These are phyloP conservation scores for Stenurella melanura DNA, from an alignment of 2,888 invertebrate species.

Conservation along the genomic window DNA sequence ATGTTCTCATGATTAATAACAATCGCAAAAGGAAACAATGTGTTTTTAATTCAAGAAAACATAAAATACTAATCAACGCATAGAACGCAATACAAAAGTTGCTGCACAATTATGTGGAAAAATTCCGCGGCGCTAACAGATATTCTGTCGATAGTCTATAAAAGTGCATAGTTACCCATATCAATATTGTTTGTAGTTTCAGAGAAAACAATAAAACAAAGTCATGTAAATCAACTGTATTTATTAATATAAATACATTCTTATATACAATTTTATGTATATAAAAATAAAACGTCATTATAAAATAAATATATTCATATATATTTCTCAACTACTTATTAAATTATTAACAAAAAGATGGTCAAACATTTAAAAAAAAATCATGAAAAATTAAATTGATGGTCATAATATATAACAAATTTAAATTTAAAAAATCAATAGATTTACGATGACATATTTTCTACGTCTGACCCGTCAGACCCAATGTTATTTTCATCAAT, in stretches of 20 bases:
- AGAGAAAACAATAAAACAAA: neutral
- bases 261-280: slow-evolving; percentile 34
- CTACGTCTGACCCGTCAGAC: slow-evolving; percentile 3
- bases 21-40: no score
- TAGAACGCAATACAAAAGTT: no score
- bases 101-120: no score
- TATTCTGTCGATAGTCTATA: no score
- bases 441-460: slow-evolving; percentile 33
- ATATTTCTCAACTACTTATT: neutral
- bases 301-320: slow-evolving; percentile 11
- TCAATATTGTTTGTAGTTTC: neutral
- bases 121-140: no score
- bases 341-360: neutral
- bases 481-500: slow-evolving; percentile 42
- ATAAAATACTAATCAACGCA: no score
- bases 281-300: slow-evolving; percentile 39
- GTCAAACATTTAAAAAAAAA: neutral
- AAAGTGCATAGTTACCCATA: no score
- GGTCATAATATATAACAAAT: neutral
- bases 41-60: no score
- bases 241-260: slow-evolving; percentile 41
- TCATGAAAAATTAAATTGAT: neutral
- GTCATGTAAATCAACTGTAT: slow-evolving; percentile 43
- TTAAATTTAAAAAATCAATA: neutral
- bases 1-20: no score